These are phyloP conservation scores for Hymenopus coronatus DNA, from an alignment of 2,888 invertebrate genomes.

Conservation along the genomic window DNA sequence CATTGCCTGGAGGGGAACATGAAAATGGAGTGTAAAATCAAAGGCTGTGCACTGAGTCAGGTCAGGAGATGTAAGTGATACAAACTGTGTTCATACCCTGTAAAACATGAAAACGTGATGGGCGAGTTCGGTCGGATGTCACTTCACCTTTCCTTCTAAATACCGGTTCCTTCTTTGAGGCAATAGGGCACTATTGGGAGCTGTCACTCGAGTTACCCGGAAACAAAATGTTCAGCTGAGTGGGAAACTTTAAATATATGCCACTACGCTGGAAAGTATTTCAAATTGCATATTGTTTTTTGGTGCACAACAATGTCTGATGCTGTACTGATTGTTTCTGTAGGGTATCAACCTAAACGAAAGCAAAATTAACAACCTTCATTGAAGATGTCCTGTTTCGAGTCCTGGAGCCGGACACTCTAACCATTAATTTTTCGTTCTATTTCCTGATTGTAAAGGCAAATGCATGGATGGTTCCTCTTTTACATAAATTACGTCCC, in stretches of 20 bases:
- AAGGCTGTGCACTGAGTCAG: background rate
- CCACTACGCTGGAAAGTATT: no score
- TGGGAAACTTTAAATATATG: background rate
- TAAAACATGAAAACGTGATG: background rate
- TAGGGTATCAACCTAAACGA: no score
- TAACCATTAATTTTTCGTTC: no score
- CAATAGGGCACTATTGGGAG: background rate
- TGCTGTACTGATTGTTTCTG: no score
- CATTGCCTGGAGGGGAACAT: background rate
- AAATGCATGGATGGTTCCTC: no score
- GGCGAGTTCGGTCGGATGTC: background rate
- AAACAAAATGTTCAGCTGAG: background rate
- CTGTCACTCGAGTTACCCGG: background rate
- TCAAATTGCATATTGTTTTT: no score
- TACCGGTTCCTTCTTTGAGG: background rate
- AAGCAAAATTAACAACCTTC: no score
- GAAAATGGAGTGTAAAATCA: background rate
- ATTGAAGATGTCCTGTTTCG: no score
- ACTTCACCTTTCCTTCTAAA: background rate
- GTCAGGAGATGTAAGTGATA: background rate
- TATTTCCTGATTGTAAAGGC: no score
- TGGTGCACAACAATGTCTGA: no score
- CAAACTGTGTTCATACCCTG: background rate
- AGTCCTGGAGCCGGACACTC: no score
- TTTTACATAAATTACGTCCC: no score